Base-by-base conservation (phyloP, 2,113 vertebrate genomes). In the Caracal caracal region DNA sequence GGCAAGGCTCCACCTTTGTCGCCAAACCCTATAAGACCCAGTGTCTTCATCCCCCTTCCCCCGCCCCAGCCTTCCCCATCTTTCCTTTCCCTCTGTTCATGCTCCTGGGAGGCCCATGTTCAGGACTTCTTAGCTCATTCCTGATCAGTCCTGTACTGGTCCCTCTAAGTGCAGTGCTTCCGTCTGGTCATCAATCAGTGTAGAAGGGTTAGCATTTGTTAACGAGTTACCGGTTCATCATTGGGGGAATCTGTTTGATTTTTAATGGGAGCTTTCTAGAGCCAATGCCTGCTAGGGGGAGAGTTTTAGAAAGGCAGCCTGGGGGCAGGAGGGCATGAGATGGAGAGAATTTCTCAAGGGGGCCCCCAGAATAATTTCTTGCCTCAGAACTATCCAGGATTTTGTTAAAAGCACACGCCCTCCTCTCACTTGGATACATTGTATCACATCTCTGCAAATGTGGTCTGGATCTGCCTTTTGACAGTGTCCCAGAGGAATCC, bases 301-400 rank as follows among this genome's bases (percentile, higher is more conserved):
- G 59, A 86, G 53, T 82, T 95, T 76, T 76, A 81, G 59, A 88
- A 68, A 71, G 65, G 66, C 33, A 83, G n/a, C 24, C 33, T 70
- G 1, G 10, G 26, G 13, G 56, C 56, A 6, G 7, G 66, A 2
- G 8, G 9, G 15, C 5, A 90, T 2, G 22, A 26, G 0, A 12
- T 61, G 51, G 61, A 79, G 43, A 68, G 40, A 84, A 76, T 92
- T 56, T 76, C 81, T 93, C 76, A 87, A 63, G 35, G 13, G 40
- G 16, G 22, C 7, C 13, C 16, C 61, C 22, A 59, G 28, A 56
- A 73, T 37, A 81, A 75, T 40, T 87, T 17, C 70, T 53, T 88
- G 28, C 8, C 47, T 88, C 37, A 66, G 15, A 89, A 66, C 65
- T 90, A 47, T 11, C 19, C 16, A 8, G 26, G 2, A 8, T 43